Evolutionary conservation across 2,113 vertebrate genomes (phyloP), one percentile per base, ranked within the genome.

Genomic region (Lophius piscatorius): DNA sequence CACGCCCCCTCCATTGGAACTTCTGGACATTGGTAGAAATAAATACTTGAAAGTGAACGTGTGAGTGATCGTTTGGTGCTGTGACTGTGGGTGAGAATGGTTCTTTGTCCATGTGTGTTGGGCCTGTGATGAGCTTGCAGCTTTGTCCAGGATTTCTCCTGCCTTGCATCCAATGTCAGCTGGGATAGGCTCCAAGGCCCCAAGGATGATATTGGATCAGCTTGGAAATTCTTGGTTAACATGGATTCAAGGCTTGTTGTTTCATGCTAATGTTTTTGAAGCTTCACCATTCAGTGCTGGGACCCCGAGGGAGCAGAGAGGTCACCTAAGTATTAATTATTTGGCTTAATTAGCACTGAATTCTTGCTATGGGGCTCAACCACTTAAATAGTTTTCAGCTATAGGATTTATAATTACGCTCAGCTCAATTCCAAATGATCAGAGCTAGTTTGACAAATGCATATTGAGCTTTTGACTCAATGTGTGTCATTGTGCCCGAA

Each of bases 311-410:
- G 18, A 41, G 24, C 8, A 13, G 4, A n/a, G 10, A 28, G 52
- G 2, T 21, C 14, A 47, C 42, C 16, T 42, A 5, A 26, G 16
- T 4, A 26, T 20, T 6, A 9, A 18, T 22, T 40, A 54, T 35
- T 47, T 21, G 3, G 17, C 24, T 49, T 40, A 33, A 70, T 49
- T 29, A 56, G 16, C n/a, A 46, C n/a, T 66, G 22, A 63, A 60
- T 39, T 56, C 13, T 41, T 1, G 29, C 50, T 41, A 3, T 2
- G 29, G 3, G 24, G 34, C 35, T 24, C 16, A 38, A 44, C 6
- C 52, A 39, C 4, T 38, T 4, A 3, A 63, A 18, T 35, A 48
- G 50, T 18, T 23, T 36, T 11, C 16, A 6, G 18, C 5, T 11
- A 21, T 8, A n/a, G 29, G 29, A 9, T 13, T 20, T 17, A n/a